phyloP scores from a whole-genome alignment of 2,113 vertebrate species.

The Callocephalon fimbriatum region DNA sequence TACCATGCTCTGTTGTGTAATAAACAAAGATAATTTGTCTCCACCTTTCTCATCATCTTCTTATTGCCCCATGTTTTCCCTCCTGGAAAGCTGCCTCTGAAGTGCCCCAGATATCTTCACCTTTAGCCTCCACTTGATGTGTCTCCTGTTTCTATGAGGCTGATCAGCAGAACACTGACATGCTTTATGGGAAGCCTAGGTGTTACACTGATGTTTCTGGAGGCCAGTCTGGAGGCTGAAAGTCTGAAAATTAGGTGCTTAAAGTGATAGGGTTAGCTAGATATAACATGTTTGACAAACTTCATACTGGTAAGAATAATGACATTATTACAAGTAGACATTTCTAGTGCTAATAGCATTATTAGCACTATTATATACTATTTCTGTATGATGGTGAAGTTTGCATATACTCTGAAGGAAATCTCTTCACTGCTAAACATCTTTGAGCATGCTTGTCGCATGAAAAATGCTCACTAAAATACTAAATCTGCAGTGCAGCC shows the following conservation, averaged over 20 bases:
- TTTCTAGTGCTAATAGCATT: not conserved
- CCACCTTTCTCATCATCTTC: not conserved
- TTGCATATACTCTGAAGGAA: not conserved
- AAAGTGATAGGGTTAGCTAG: not conserved
- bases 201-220: not conserved
- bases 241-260: not conserved
- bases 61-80: not conserved
- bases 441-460: not conserved
- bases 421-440: not conserved
- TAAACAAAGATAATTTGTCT: not conserved
- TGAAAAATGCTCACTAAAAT: not conserved
- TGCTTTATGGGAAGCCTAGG: not conserved
- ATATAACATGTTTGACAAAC: not conserved
- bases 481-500: not conserved
- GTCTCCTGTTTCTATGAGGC: not conserved
- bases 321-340: not conserved
- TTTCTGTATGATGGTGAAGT: not conserved
- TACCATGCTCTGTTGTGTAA: not conserved
- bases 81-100: not conserved
- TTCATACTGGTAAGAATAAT: not conserved
- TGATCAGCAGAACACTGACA: not conserved
- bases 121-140: fast-evolving
- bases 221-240: not conserved
- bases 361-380: too few relatives aligned
- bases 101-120: not conserved